phyloP scores from a whole-genome alignment of 2,113 vertebrate genomes.

The Heterochromis multidens region DNA sequence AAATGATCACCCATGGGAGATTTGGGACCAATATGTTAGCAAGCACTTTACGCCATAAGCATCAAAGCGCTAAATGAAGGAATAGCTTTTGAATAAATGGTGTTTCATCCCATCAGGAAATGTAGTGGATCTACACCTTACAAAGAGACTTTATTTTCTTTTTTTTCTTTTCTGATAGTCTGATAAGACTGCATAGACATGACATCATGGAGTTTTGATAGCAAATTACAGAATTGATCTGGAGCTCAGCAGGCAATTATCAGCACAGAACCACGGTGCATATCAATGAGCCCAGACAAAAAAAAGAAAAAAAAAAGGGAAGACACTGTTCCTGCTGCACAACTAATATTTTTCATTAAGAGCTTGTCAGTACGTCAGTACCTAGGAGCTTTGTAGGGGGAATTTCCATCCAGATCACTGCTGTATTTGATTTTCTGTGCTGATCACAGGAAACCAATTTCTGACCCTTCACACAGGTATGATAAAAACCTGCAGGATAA shows the following conservation, averaged over 20 bases:
- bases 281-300: conserved; percentile 45
- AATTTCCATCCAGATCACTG: conserved; percentile 38
- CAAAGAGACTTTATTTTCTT: neutral
- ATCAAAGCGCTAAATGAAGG: neutral
- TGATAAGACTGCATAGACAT: conserved; percentile 27
- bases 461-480: conserved; percentile 47
- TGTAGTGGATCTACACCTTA: neutral
- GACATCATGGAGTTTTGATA: conserved; percentile 54
- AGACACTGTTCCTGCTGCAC: conserved; percentile 7
- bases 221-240: conserved; percentile 65
- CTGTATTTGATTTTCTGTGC: conserved; percentile 47
- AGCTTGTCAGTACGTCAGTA: conserved; percentile 17
- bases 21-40: neutral
- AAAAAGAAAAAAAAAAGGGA: neutral
- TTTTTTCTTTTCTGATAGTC: neutral
- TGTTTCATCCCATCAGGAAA: neutral
- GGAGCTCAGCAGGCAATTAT: conserved; percentile 64
- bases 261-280: conserved; percentile 23
- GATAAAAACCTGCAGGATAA: conserved; percentile 38
- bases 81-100: neutral
- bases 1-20: neutral
- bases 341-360: conserved; percentile 33
- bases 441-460: conserved; percentile 62
- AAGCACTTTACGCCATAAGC: neutral
- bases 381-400: conserved; percentile 18